phyloP scores from a whole-genome alignment of 1,140 invertebrate genomes.

The Ceratina calcarata region DNA sequence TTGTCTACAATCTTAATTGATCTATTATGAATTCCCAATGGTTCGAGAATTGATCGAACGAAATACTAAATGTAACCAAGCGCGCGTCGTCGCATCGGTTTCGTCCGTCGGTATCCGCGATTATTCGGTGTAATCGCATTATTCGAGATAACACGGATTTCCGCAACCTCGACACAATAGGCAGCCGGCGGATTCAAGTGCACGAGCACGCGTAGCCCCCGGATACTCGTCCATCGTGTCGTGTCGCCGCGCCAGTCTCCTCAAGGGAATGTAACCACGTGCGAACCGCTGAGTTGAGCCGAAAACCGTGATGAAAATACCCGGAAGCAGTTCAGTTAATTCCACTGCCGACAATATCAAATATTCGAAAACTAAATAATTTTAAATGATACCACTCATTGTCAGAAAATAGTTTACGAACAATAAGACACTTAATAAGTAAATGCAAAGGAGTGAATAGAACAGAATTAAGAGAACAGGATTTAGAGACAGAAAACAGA shows the following conservation, averaged over 20 bases:
- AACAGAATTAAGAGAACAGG: no score
- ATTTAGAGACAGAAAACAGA: no score
- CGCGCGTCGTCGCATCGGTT: neutral
- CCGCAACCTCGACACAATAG: slow-evolving; percentile 32
- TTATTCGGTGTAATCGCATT: slow-evolving; percentile 45
- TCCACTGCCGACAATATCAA: no score
- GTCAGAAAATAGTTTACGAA: no score
- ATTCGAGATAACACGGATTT: slow-evolving; percentile 41
- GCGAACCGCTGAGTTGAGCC: slow-evolving; percentile 6
- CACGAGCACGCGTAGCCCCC: slow-evolving; percentile 17
- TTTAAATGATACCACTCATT: no score
- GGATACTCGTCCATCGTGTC: slow-evolving; percentile 13
- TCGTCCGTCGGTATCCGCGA: slow-evolving; percentile 21
- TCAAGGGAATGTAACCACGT: slow-evolving; percentile 43
- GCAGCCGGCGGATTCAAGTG: slow-evolving; percentile 9
- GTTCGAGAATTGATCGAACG: no score
- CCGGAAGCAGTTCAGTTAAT: neutral
- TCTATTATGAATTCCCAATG: no score
- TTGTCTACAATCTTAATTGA: no score
- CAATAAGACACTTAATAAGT: no score
- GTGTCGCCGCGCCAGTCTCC: slow-evolving; percentile 2
- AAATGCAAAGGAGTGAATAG: no score
- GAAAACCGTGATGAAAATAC: neutral
- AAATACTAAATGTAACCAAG: slow-evolving; percentile 18
- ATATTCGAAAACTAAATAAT: no score